Percentiles rank a stretch among this genome's conserved stretches.
Evolutionary conservation across 2,113 vertebrate genomes (phyloP).

Genomic region (Arizona elegans): DNA sequence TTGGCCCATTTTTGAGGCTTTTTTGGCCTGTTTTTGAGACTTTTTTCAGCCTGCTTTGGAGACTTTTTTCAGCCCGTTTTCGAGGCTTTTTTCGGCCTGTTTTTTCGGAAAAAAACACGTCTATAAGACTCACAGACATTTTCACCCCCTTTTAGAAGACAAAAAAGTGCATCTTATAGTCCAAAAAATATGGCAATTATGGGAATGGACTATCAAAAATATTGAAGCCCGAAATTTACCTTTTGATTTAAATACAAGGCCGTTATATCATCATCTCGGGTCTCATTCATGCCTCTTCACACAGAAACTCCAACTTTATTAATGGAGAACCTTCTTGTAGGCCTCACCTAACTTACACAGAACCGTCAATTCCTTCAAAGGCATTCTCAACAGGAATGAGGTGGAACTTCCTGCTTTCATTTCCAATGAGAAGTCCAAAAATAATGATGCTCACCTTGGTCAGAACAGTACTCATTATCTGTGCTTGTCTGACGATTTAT

Average conservation of each 20-base stretch:
- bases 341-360: neutral
- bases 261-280: too few relatives aligned
- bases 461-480: constrained; percentile 81
- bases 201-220: neutral
- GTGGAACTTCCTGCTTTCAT: neutral
- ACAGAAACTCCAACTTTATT: neutral
- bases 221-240: neutral
- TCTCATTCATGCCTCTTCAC: neutral
- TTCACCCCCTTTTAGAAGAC: too few relatives aligned
- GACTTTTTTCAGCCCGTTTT: too few relatives aligned
- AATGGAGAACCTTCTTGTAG: neutral
- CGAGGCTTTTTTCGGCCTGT: too few relatives aligned
- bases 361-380: neutral
- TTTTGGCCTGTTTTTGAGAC: too few relatives aligned
- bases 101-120: too few relatives aligned
- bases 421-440: constrained; percentile 21
- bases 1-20: too few relatives aligned
- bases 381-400: neutral
- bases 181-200: neutral
- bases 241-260: neutral
- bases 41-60: too few relatives aligned
- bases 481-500: constrained; percentile 92
- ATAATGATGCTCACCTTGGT: constrained; percentile 66
- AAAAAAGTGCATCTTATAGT: too few relatives aligned
- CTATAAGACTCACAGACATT: too few relatives aligned